These are phyloP conservation scores for Volucella inflata DNA, from an alignment of 2,888 invertebrate genomes.

Conservation along the genomic window DNA sequence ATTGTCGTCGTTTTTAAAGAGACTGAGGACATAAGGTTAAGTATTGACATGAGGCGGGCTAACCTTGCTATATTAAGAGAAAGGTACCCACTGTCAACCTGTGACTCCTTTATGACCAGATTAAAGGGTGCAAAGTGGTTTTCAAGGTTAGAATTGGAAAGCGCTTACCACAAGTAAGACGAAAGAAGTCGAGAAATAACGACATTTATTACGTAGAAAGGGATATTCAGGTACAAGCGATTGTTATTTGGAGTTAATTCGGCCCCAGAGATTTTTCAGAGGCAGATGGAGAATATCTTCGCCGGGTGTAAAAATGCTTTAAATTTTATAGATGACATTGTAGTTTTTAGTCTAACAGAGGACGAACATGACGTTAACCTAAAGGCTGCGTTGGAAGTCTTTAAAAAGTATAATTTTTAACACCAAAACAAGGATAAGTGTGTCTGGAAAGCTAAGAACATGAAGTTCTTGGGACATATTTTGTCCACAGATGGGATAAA, in stretches of 20 bases:
- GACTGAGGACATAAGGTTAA: slow-evolving; percentile 78
- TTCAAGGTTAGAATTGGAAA: too few species aligned
- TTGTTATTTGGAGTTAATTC: slow-evolving; percentile 81
- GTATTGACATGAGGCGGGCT: slow-evolving; percentile 80
- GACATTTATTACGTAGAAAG: slow-evolving; percentile 72
- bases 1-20: slow-evolving; percentile 78
- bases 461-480: too few species aligned
- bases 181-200: slow-evolving; percentile 70
- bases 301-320: too few species aligned
- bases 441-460: too few species aligned
- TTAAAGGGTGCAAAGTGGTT: too few species aligned
- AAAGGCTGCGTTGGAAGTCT: slow-evolving; percentile 57
- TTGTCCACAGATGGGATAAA: too few species aligned
- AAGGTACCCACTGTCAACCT: too few species aligned
- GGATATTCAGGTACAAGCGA: slow-evolving; percentile 79
- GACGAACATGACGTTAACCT: slow-evolving; percentile 77
- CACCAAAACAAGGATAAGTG: slow-evolving; percentile 78
- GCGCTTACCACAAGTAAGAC: slow-evolving; percentile 77
- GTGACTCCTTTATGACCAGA: too few species aligned
- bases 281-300: slow-evolving; percentile 77
- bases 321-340: slow-evolving; percentile 73
- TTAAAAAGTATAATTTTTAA: slow-evolving; percentile 72
- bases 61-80: too few species aligned
- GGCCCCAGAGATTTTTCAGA: slow-evolving; percentile 77
- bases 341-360: slow-evolving; percentile 76